Conservation (phyloP, 2,888 invertebrate species). For the Clostera curtula region DNA sequence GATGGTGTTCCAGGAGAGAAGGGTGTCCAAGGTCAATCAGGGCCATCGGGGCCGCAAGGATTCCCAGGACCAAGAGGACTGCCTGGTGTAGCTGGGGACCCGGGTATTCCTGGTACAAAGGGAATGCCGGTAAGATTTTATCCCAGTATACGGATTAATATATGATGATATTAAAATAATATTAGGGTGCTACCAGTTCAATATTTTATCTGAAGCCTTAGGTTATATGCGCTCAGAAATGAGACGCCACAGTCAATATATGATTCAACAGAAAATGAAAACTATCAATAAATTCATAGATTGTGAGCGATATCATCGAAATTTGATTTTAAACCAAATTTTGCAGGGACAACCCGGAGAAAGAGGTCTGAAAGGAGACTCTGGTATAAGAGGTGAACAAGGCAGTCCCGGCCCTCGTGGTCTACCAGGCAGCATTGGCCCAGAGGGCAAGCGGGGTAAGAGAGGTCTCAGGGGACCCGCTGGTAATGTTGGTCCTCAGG, state of each 20-base stretch:
- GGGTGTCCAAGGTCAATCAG: conserved; percentile 82
- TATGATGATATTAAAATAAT: too few species aligned
- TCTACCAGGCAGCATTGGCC: conserved; percentile 81
- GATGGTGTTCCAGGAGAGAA: conserved; percentile 89
- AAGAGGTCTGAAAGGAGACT: conserved; percentile 86
- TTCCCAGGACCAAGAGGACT: conserved; percentile 88
- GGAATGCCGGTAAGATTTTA: conserved; percentile 83
- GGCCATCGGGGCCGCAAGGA: conserved; percentile 85
- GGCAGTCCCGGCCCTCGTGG: conserved; percentile 85
- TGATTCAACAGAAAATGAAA: too few species aligned
- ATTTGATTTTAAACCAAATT: too few species aligned
- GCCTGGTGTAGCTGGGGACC: conserved; percentile 82
- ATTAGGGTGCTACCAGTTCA: background rate
- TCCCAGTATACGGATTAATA: too few species aligned
- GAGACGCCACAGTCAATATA: too few species aligned
- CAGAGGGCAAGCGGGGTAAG: conserved; percentile 88
- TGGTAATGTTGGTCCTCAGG: conserved; percentile 81
- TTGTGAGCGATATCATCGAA: too few species aligned
- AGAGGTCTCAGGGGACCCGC: conserved; percentile 85
- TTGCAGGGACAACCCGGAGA: conserved; percentile 84
- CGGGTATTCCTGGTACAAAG: conserved; percentile 83
- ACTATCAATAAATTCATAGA: too few species aligned
- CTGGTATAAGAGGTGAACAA: conserved; percentile 83
- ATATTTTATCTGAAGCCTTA: too few species aligned
- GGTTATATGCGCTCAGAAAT: too few species aligned